A percentile compares a stretch with the other conserved stretches of the same genome.
These are phyloP conservation scores for Himalopsyche kuldschensis DNA, from an alignment of 2,888 invertebrate genomes.

Conservation along the genomic window DNA sequence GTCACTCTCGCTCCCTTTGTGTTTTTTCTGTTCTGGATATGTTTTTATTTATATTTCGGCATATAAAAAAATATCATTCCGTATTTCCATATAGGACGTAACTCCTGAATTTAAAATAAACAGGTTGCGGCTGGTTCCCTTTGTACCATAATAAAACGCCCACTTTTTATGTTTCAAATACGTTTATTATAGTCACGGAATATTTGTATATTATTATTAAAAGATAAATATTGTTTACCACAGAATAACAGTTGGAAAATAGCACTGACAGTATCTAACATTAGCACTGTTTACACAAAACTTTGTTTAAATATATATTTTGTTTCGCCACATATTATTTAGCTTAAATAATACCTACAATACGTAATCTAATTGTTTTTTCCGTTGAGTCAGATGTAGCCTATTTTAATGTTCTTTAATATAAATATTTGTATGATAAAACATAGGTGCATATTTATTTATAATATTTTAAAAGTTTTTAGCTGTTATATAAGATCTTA, in stretches of 20 bases:
- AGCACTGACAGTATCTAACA: too few relatives aligned
- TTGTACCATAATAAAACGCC: slow-evolving; percentile 34
- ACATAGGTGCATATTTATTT: too few relatives aligned
- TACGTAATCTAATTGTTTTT: too few relatives aligned
- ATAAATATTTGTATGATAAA: too few relatives aligned
- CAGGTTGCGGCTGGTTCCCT: slow-evolving; percentile 26
- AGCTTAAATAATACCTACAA: too few relatives aligned
- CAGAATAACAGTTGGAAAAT: neutral
- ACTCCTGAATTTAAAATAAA: slow-evolving; percentile 38
- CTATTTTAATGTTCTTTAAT: too few relatives aligned
- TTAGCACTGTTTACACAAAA: too few relatives aligned
- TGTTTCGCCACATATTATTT: too few relatives aligned
- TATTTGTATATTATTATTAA: slow-evolving; percentile 23
- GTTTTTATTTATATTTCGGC: slow-evolving; percentile 32
- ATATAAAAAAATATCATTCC: slow-evolving; percentile 37
- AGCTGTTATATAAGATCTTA: too few relatives aligned
- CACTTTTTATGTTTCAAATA: slow-evolving; percentile 17
- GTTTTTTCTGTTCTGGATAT: slow-evolving; percentile 15
- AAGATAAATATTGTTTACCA: neutral
- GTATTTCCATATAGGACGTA: slow-evolving; percentile 36
- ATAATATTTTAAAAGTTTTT: too few relatives aligned
- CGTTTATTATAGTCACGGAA: slow-evolving; percentile 35
- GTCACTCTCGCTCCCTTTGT: slow-evolving; percentile 27
- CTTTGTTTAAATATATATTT: too few relatives aligned
- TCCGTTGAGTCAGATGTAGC: too few relatives aligned